Base-by-base conservation (phyloP, 2,888 invertebrate species). In the Encarsia formosa region DNA sequence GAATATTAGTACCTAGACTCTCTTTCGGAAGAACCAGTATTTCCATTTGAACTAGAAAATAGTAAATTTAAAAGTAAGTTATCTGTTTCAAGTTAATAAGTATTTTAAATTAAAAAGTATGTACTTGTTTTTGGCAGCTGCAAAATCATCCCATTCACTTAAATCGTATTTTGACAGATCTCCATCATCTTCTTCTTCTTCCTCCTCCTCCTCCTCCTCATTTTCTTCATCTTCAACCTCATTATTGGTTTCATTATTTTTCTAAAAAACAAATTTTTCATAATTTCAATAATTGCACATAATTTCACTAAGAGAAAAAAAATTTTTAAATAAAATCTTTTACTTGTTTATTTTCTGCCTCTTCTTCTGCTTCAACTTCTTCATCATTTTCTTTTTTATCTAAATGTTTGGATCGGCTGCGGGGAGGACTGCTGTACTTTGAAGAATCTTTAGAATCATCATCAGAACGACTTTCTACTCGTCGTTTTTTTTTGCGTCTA, bases 91-190 rank as follows among this genome's bases (percentile, higher is more conserved):
- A n/a, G n/a, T n/a, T n/a, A 24, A 50, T 31, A 24, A 46, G 8
- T 2, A 46, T 15, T 34, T 26, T 26, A 26, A n/a, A 39, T 41
- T 16, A 29, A 26, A 26, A 32, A 15, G 5, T 37, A 39, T 38
- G 57, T 66, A 73, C 73, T 65, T 71, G 59, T 72, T 73, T 59
- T 71, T 71, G 26, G 55, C 63, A 31, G 68, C 60, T 37, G 65
- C 67, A 57, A 71, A 66, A 56, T 77, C 76, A 45, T 78, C 79
- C 78, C 78, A 79, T 65, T 78, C 79, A 53, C 78, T 79, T 54
- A 80, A 73, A 70, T 80, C 80, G 59, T 80, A 80, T 61, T 80
- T 79, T 9, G 80, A 80, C 58, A 80, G 69, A 70, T 80, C 80
- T 15, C 76, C 79, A 62, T 79, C 79, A 38, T 78, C 79, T 37